Evolutionary conservation across 2,888 invertebrate species (phyloP), one percentile per base, ranked within the genome.

Genomic region (Suillia variegata): DNA sequence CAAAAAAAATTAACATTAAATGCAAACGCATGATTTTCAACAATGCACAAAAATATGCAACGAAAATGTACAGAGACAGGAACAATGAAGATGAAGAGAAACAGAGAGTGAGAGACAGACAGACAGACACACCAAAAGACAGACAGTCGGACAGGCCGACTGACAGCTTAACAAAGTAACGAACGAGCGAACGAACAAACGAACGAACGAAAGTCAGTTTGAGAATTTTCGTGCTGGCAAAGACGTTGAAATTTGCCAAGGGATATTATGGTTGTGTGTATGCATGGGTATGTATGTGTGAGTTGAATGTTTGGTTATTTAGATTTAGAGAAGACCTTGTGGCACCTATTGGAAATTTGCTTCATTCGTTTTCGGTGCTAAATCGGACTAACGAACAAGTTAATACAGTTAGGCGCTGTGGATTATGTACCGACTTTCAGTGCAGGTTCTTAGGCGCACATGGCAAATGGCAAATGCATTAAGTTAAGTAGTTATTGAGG

Each of bases 1-100:
- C 24, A 26, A 13, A 26, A n/a, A 17, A 62, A 65, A 62, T 62
- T 62, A 65, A 61, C 62, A 62, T 58, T 57, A 63, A 63, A 65
- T 62, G 61, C 59, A 53, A 61, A 61, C 56, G 59, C 59, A 63
- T 61, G 59, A 65, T 56, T 62, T 61, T 59, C 53, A 33, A 54
- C 54, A 54, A 62, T 49, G 51, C 13, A 45, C 45, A 45, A 13
- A 45, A 45, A 45, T 45, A 45, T 45, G 45, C 45, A 45, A 45
- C 13, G 45, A 13, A 45, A 45, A 45, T 13, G 38, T 13, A n/a
- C 10, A 13, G 13, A 8, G n/a, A 38, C 17, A 45, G 5, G 38
- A 38, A n/a, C 38, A n/a, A 4, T n/a, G n/a, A n/a, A 38, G 26
- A 26, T 10, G 45, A 4, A 45, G 5, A 45, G 45, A 20, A 17